Evolutionary conservation across 2,888 invertebrate genomes (phyloP).

Genomic region (Trichopria drosophilae): DNA sequence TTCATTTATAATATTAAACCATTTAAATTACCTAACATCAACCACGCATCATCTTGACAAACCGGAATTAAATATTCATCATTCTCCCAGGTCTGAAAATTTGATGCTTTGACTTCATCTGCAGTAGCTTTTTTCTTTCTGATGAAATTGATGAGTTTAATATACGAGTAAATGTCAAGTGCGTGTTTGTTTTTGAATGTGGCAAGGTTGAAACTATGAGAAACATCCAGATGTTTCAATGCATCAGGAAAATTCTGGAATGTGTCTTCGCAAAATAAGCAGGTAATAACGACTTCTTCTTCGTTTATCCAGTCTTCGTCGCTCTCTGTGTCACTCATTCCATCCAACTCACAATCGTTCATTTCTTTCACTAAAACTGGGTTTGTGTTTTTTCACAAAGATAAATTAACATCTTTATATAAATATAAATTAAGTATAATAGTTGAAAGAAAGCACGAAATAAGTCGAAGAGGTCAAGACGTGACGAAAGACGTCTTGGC

Average conservation of each 20-base stretch:
- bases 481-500: no score
- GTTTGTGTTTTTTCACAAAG: no score
- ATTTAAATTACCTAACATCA: conserved; percentile 72
- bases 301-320: no score
- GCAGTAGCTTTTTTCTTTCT: conserved; percentile 66
- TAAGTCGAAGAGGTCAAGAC: no score
- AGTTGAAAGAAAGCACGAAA: no score
- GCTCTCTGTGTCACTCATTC: no score
- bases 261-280: conserved; percentile 73
- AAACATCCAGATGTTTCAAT: conserved; percentile 67
- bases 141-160: conserved; percentile 81
- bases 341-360: conserved; percentile 63
- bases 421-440: no score
- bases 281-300: conserved; percentile 61
- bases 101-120: conserved; percentile 62
- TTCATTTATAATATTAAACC: conserved; percentile 7
- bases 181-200: conserved; percentile 69
- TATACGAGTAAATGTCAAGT: conserved; percentile 81
- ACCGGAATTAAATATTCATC: conserved; percentile 79
- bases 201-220: conserved; percentile 70
- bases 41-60: conserved; percentile 74
- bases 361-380: no score
- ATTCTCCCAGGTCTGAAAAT: conserved; percentile 69
- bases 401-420: no score
- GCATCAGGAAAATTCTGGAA: conserved; percentile 67